phyloP scores from a whole-genome alignment of 2,113 vertebrate genomes.

The Ciconia stormi region DNA sequence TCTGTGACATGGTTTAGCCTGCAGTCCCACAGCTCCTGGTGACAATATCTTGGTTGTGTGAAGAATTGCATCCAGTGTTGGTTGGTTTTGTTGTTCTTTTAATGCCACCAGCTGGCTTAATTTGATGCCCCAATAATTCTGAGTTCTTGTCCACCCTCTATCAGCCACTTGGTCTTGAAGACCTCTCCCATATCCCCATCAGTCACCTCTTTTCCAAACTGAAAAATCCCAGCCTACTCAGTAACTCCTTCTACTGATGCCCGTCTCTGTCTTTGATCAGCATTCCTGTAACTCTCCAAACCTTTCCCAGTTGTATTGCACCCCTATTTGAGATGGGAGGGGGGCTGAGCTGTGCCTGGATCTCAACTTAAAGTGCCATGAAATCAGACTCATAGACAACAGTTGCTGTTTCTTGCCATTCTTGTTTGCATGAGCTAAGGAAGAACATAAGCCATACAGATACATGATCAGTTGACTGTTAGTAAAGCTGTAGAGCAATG shows the following conservation, averaged over 20 bases:
- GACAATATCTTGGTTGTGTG: neutral
- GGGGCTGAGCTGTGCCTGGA: neutral
- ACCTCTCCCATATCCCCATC: neutral
- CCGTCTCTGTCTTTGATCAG: neutral
- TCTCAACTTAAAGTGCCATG: neutral
- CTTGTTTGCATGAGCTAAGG: neutral
- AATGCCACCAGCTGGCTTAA: neutral
- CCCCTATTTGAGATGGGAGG: neutral
- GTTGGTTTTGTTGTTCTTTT: neutral
- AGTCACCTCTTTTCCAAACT: rapidly evolving
- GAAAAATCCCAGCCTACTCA: neutral
- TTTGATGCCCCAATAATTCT: neutral
- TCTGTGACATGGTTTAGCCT: neutral
- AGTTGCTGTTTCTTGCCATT: neutral
- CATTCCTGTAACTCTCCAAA: neutral
- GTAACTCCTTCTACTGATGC: neutral
- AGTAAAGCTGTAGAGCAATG: neutral
- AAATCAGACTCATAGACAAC: neutral
- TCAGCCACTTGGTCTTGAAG: neutral
- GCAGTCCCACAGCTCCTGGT: neutral
- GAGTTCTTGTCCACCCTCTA: neutral
- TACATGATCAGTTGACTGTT: neutral
- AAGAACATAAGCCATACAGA: neutral
- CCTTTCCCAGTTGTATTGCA: neutral
- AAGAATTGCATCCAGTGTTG: neutral